A percentile compares a stretch with the other conserved stretches of the same genome.
These are phyloP conservation scores for Laterallus jamaicensis DNA, from an alignment of 2,113 vertebrate species.

Conservation along the genomic window DNA sequence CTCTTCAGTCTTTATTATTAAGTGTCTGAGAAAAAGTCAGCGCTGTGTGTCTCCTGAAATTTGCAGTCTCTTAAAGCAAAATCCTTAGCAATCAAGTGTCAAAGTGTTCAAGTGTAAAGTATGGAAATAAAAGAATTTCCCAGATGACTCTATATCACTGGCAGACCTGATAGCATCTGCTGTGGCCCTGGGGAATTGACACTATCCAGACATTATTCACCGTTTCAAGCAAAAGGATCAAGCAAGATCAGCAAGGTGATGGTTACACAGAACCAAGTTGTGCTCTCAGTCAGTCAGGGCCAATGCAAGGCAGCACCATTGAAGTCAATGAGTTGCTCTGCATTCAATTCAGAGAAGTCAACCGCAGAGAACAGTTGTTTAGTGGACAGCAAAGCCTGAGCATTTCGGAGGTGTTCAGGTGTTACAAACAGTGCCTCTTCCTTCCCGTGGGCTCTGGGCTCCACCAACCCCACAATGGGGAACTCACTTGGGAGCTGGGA, in stretches of 20 bases:
- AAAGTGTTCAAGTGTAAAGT: background rate
- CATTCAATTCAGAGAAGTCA: background rate
- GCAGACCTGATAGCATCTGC: background rate
- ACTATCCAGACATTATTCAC: background rate
- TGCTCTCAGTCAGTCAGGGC: background rate
- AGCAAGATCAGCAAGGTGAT: background rate
- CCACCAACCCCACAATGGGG: background rate
- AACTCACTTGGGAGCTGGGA: background rate
- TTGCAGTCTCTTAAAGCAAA: background rate
- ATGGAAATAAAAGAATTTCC: background rate
- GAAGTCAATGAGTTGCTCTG: background rate
- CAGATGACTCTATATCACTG: background rate
- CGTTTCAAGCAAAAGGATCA: background rate
- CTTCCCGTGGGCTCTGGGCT: accelerated
- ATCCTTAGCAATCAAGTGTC: background rate
- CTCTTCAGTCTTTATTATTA: background rate
- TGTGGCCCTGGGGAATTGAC: background rate
- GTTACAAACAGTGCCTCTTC: background rate
- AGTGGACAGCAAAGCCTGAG: background rate
- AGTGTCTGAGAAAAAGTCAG: background rate
- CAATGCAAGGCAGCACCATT: background rate
- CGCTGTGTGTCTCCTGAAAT: background rate
- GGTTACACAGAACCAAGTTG: background rate
- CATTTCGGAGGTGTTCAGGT: background rate
- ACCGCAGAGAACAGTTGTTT: background rate